Base-by-base conservation (phyloP, 2,797 vertebrate genomes). In the Hemitrygon akajei region DNA sequence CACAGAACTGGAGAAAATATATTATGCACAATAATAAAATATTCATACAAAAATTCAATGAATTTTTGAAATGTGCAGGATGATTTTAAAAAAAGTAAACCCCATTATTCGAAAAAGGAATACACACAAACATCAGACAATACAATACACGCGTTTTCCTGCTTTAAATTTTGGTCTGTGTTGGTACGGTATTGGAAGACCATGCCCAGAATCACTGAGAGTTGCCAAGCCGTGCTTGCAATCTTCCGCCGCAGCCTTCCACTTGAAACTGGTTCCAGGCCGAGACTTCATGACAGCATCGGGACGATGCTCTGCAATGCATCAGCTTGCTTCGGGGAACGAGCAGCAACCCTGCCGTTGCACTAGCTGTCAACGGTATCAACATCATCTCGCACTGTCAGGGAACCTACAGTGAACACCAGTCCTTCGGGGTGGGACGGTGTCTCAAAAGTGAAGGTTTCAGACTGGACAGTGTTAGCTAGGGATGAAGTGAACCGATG, bases 231-330 rank as follows among this genome's bases (percentile, higher is more conserved):
- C 95, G 95, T 94, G 93, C 89, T 75, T 94, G 95, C 96, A 96
- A 96, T 82, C 93, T 94, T 98, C 97, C 79, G 92, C 96, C 97
- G 95, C 96, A 91, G 94, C 96, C 97, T 95, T 95, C 97, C 97
- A 93, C 95, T 94, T 94, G 69, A 94, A 0, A 66, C 84, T 95
- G 97, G 97, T 94, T 98, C 96, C 94, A 94, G 97, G 96, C 96
- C 94, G 94, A 94, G 96, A 97, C 94, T 94, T 98, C 97, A 98
- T 97, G 94, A 95, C 96, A 47, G 95, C 97, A 96, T 94, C 94
- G 27, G 0, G 11, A 0, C 0, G 93, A 96, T 96, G 96, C 96
- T 27, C 96, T 95, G 95, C 96, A 79, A 94, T 94, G 69, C 75
- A 87, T 63, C 95, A 95, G 94, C 94, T 69, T 56, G 86, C 63